phyloP scores from a whole-genome alignment of 2,888 invertebrate genomes.

The Galerucella nymphaeae region DNA sequence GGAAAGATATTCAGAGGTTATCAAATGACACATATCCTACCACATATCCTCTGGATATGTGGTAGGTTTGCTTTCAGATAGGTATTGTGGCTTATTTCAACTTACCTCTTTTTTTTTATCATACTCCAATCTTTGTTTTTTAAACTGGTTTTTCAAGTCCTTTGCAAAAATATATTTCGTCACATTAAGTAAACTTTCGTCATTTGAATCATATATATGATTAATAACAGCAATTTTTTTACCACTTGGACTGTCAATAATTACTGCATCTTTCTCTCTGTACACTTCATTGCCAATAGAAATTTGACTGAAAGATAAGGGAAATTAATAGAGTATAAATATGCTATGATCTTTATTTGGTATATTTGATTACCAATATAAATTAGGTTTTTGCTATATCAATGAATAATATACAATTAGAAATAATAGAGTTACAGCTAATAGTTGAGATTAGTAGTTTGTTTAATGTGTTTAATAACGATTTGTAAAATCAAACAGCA shows the following conservation, averaged over 20 bases:
- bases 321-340: background rate
- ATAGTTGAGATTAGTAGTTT: no score
- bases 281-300: slow-evolving; percentile 21
- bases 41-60: no score
- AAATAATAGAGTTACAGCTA: no score
- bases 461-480: no score
- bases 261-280: slow-evolving; percentile 20
- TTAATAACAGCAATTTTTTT: slow-evolving; percentile 27
- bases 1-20: no score
- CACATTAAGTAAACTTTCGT: slow-evolving; percentile 33
- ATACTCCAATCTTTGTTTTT: slow-evolving; percentile 37
- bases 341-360: no score
- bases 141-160: slow-evolving; percentile 37
- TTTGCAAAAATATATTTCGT: slow-evolving; percentile 45
- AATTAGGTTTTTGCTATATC: no score
- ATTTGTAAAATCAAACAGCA: background rate
- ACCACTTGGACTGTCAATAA: slow-evolving; percentile 15
- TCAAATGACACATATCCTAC: no score
- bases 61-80: no score
- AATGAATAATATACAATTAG: no score
- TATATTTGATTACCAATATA: no score
- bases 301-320: slow-evolving; percentile 21
- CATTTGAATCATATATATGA: slow-evolving; percentile 29
- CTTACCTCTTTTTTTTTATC: slow-evolving; percentile 49
- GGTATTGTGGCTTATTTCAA: background rate